Evolutionary conservation across 1,140 invertebrate genomes (phyloP), one percentile per base, ranked within the genome.

Genomic region (Platorchestia sp.): DNA sequence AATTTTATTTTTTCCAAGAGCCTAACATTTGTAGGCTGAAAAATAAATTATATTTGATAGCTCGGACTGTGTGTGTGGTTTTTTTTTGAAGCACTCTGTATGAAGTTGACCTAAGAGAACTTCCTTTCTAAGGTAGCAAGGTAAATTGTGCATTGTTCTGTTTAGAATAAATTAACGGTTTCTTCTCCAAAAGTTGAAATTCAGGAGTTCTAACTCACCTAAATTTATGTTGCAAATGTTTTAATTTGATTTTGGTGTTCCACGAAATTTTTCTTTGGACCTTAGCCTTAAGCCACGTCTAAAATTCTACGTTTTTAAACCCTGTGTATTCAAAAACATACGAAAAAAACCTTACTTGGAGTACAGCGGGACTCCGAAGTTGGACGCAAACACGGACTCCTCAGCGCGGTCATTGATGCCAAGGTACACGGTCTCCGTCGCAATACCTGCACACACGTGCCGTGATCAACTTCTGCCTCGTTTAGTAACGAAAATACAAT

Each of bases 281-380:
- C 10, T 90, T 0, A 3, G 10, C 5, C 86, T 7, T 41, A 42
- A 43, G 36, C 5, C 59, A 42, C 87, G 87, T 42, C 42, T 14
- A 90, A 36, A 75, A 75, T 75, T 42, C 40, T 41, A 42, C 41
- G 10, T 42, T 90, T 90, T 90, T 14, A 42, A 90, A 42, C 5
- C 87, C 40, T 40, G 16, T 19, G 59, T 75, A 42, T 90, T 90
- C 42, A 22, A 42, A 90, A 90, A 36, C 59, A 22, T n/a, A n/a
- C 59, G 36, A 75, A 36, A 75, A 36, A 75, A 75, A 1, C 10
- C 91, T 93, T 93, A 93, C 91, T 40, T 44, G 1, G 5, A 47
- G 91, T 93, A 93, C 91, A 93, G 91, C 19, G 91, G 7, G 0
- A 93, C 91, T 93, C 91, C 91, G 40, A 93, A 93, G 5, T 93